Evolutionary conservation across 2,888 invertebrate genomes (phyloP), one percentile per base, ranked within the genome.

Genomic region (Smittia sp.): DNA sequence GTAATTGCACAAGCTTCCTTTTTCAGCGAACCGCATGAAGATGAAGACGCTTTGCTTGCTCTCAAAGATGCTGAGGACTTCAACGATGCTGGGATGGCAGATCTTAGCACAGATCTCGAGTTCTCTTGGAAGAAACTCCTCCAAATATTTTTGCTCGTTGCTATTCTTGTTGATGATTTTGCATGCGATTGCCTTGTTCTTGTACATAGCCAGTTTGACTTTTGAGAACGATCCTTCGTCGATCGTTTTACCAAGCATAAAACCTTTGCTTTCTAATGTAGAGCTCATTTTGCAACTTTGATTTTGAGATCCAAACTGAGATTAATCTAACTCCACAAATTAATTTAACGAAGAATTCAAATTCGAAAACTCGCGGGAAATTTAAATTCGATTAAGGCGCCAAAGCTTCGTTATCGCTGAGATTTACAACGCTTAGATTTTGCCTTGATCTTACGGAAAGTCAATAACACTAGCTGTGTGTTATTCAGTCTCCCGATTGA

Each of bases 41-140:
- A 94, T 93, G 81, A 93, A 94, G 69, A 93, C 92, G 78, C 91
- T 86, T 9, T 91, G 89, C 1, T 92, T 92, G 75, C 92, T 86
- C 79, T 93, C 92, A 74, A 94, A 83, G 76, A 93, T 93, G 79
- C 93, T 93, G 80, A 94, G 93, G 24, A 95, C 92, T 85, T 92
- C 91, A 76, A 96, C 92, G 62, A 96, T 91, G 79, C 96, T 92
- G 6, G 93, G 92, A 82, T 96, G 95, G 80, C 94, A 91, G 76
- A 97, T 90, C 81, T 91, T 90, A 25, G 91, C 93, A 75, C 96
- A 83, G 77, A 96, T 93, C 77, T 95, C 92, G 77, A 96, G 85
- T 85, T 97, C 96, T 75, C 96, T 88, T 27, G 96, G 96, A 78
- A 96, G 92, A 83, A 97, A 97, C 83, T 94, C 94, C 77, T 91